Evolutionary conservation across 2,797 vertebrate genomes (phyloP), one percentile per base, ranked within the genome.

Genomic region (Moxostoma hubbsi): DNA sequence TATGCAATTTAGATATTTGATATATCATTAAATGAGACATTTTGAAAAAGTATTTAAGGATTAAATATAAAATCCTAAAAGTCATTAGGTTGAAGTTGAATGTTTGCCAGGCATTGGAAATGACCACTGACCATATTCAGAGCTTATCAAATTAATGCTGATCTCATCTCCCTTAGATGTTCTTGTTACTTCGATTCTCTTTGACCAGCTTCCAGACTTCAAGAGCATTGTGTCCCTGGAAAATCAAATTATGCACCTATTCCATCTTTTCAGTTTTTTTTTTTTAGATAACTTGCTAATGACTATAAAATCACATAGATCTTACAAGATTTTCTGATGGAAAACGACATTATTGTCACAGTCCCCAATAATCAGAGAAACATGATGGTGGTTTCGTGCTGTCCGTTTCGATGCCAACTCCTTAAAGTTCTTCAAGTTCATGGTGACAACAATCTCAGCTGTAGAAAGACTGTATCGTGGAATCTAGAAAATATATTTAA

Each of bases 101-200:
- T 4, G 36, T 4, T 36, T 36, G 36, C 36, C 36, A 36, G 46
- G 9, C 45, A 11, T n/a, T 9, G 13, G 13, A 4, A 16, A 49
- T 12, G n/a, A 13, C 49, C 62, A 64, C 83, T 63, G n/a, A 99
- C 98, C 97, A 73, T 96, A 99, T 86, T 98, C 96, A 90, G 97
- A 98, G 90, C 97, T 99, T 87, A 99, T 96, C 85, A 99, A 90
- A 92, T 96, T 93, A 89, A 98, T 89, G 87, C 90, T 95, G 86
- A 99, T 92, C 72, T 96, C 94, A 71, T 95, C 94, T 90, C 95
- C 96, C 82, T 90, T 92, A 10, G 90, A 85, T 84, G 93, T 86
- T 92, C 36, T 96, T 58, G 83, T 86, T 74, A 98, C 36, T 36
- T 97, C 94, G 75, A 97, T 92, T 91, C 96, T 99, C 92, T 95